Percentiles rank a stretch among this genome's conserved stretches.
Conservation (phyloP, 2,888 invertebrate genomes). For the Campopleginae sp. region DNA sequence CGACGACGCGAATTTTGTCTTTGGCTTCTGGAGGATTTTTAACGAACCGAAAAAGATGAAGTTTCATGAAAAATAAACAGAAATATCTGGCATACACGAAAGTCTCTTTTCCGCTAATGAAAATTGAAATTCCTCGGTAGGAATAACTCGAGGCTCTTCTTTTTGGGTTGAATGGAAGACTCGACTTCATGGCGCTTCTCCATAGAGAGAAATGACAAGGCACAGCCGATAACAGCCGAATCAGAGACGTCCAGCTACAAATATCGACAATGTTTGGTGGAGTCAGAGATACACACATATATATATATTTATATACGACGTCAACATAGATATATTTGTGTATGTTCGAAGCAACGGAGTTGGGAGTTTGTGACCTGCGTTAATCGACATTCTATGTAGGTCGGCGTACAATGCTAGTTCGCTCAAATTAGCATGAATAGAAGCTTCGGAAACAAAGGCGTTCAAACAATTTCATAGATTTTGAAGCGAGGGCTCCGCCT, state of each 20-base stretch:
- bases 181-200: neutral
- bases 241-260: neutral
- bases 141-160: neutral
- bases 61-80: too few species aligned
- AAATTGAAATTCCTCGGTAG: too few species aligned
- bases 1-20: too few species aligned
- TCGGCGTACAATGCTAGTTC: constrained; percentile 52
- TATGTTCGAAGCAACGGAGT: neutral
- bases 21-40: too few species aligned
- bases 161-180: neutral
- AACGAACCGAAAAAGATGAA: too few species aligned
- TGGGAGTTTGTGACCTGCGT: constrained; percentile 38
- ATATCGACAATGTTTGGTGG: constrained; percentile 19
- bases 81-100: too few species aligned
- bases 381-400: constrained; percentile 46
- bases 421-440: constrained; percentile 63
- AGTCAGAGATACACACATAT: neutral
- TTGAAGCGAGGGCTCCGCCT: constrained; percentile 28
- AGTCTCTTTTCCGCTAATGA: too few species aligned
- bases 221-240: neutral
- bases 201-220: neutral
- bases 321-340: neutral
- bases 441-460: constrained; percentile 59
- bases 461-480: constrained; percentile 67
- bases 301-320: neutral